Conservation (phyloP, 2,113 vertebrate species). For the Porphyrio hochstetteri region DNA sequence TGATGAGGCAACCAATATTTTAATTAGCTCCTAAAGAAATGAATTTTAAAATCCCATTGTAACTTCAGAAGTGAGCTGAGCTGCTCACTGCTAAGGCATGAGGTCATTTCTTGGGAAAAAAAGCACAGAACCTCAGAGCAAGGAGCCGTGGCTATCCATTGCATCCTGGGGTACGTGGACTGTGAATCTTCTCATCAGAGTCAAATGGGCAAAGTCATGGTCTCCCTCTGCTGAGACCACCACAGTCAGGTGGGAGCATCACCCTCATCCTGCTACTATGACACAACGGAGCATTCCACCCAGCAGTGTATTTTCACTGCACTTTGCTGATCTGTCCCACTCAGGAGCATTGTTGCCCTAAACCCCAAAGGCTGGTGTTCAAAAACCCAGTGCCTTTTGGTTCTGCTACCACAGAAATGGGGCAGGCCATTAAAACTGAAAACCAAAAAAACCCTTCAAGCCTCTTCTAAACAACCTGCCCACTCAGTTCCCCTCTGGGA, state of each 20-base stretch:
- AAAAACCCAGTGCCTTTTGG: background rate
- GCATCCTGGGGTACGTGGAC: background rate
- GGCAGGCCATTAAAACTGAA: background rate
- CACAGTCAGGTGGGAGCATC: background rate
- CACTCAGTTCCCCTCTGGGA: background rate
- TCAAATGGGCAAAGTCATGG: background rate
- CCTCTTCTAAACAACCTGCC: background rate
- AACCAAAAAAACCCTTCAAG: background rate
- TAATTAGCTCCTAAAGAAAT: conserved; percentile 24
- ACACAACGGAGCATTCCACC: background rate
- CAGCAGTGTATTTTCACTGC: background rate
- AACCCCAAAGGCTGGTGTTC: background rate
- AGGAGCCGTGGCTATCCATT: background rate
- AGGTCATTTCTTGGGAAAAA: background rate
- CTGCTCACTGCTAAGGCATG: background rate
- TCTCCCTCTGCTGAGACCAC: background rate
- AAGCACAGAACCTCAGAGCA: background rate
- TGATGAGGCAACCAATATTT: background rate
- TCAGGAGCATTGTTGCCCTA: background rate
- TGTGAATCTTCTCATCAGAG: background rate
- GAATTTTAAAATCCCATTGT: background rate
- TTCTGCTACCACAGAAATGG: background rate
- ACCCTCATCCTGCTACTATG: background rate
- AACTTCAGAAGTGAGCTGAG: background rate
- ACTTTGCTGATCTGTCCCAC: background rate